Base-by-base conservation (phyloP, 2,113 vertebrate species). In the Strix uralensis region DNA sequence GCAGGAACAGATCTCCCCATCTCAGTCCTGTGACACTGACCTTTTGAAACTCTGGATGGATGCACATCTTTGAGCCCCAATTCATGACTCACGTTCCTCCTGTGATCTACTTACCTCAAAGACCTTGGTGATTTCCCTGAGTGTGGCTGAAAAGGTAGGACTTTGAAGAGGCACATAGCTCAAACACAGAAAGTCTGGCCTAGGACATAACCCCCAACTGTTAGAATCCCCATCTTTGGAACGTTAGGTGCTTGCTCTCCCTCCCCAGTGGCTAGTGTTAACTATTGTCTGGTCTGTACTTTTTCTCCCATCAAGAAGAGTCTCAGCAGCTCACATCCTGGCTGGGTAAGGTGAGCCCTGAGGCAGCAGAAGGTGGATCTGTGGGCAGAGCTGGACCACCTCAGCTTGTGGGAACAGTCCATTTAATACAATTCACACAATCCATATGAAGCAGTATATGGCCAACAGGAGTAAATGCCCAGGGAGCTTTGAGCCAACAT, bases 51-150 rank as follows among this genome's bases (percentile, higher is more conserved):
- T 46, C 0, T 3, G 44, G 18, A 25, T 17, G 42, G 49, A 47
- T 4, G 72, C 54, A 29, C 49, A n/a, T 26, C 73, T 88, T n/a
- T 19, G 44, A 91, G 54, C 83, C 65, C 27, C 49, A 72, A 0
- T 10, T 57, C 21, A 1, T 4, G 49, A 55, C 59, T 90, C 5
- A 0, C 0, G 0, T 40, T 81, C 71, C 63, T 91, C 83, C 80
- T 18, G 54, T 7, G 29, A 85, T 44, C 55, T 81, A 95, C 94
- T 96, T 94, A 96, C 95, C 95, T 96, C 91, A 65, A 26, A 73
- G 67, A 87, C 57, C 83, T 30, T 7, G 83, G 69, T 4, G 49
- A 75, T 30, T 54, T 82, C 91, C 95, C 95, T 70, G 83, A 92
- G 73, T 9, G 4, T 14, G 58, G 84, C 86, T 91, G 86, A 59